Evolutionary conservation across 2,888 invertebrate genomes (phyloP).

Genomic region (Silvanus unidentatus): DNA sequence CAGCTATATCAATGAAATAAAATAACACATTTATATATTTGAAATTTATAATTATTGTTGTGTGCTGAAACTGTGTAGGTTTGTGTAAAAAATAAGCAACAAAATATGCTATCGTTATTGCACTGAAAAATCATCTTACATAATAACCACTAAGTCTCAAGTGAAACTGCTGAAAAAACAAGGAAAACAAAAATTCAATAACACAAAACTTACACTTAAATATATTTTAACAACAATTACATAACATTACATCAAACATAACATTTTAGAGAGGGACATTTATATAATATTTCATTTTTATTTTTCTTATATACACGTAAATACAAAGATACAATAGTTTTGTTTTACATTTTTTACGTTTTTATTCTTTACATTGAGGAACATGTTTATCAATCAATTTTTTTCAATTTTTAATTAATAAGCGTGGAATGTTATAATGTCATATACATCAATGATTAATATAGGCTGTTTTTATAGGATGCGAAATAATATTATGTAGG

Average conservation of each 20-base stretch:
- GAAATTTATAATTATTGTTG: too few species aligned
- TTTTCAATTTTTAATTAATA: slow-evolving; percentile 32
- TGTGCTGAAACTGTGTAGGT: too few species aligned
- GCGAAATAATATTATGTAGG: too few species aligned
- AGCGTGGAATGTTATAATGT: slow-evolving; percentile 39
- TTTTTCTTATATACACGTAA: slow-evolving; percentile 28
- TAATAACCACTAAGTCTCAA: slow-evolving; percentile 1
- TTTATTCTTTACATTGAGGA: slow-evolving; percentile 37
- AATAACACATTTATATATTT: too few species aligned
- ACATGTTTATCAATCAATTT: slow-evolving; percentile 34
- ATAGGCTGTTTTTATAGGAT: too few species aligned
- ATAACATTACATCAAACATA: slow-evolving; percentile 30
- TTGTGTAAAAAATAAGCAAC: too few species aligned
- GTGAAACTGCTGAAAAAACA: too few species aligned
- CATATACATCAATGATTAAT: too few species aligned
- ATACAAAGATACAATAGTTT: slow-evolving; percentile 24
- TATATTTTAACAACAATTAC: slow-evolving; percentile 26
- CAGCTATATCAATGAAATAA: too few species aligned
- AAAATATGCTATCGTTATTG: too few species aligned
- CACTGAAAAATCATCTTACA: not conserved
- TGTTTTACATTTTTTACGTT: too few species aligned
- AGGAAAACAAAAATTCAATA: slow-evolving; percentile 3
- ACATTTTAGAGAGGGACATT: slow-evolving; percentile 26
- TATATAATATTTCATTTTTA: slow-evolving; percentile 20
- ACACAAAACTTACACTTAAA: slow-evolving; percentile 17